These are phyloP conservation scores for Isichthys henryi DNA, from an alignment of 2,113 vertebrate genomes.

Conservation along the genomic window DNA sequence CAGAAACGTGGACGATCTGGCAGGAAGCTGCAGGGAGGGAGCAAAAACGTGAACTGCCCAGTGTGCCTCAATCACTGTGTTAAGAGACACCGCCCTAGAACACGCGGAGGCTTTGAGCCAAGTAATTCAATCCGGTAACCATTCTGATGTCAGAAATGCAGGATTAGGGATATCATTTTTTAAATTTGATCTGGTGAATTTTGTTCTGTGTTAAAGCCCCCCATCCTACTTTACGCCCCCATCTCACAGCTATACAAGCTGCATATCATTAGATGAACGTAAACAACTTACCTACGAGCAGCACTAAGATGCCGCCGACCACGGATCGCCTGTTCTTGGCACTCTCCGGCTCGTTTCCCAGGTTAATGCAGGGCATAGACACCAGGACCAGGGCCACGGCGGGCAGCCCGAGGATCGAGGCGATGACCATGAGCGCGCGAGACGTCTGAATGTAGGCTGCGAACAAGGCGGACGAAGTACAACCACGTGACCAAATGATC, in stretches of 20 bases:
- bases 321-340: constrained; percentile 80
- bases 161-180: background rate
- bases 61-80: background rate
- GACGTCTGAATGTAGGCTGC: constrained; percentile 86
- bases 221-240: background rate
- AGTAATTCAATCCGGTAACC: background rate
- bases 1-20: no score
- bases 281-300: constrained; percentile 75
- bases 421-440: constrained; percentile 86
- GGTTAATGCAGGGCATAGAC: constrained; percentile 83
- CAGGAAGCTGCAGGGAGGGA: background rate
- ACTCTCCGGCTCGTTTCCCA: constrained; percentile 74
- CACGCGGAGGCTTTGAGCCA: background rate
- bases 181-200: background rate
- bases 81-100: background rate
- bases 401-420: constrained; percentile 81
- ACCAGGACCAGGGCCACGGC: constrained; percentile 77
- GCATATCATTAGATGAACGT: background rate
- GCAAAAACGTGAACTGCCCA: background rate
- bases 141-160: background rate
- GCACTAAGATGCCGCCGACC: constrained; percentile 78
- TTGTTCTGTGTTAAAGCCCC: background rate
- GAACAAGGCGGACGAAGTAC: background rate
- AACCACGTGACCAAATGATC: background rate
- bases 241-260: background rate